Evolutionary conservation across 2,113 vertebrate species (phyloP), one percentile per base, ranked within the genome.

Genomic region (Acanthochromis polyacanthus): DNA sequence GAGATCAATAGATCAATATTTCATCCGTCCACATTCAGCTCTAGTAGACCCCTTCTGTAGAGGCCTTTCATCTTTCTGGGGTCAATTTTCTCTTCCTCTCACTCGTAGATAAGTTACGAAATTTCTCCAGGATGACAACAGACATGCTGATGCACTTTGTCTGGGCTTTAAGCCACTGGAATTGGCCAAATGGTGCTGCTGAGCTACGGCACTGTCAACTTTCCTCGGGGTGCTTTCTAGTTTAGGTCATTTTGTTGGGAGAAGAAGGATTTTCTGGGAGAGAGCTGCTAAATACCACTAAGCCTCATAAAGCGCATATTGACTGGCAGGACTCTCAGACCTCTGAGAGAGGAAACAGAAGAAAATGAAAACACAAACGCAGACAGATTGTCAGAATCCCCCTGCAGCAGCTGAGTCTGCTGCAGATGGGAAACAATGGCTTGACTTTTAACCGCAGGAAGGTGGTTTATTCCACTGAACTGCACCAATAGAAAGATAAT

Each of bases 1-100:
- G 3, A 4, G 51, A 91, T 90, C 86, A 66, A 80, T 88, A 81
- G 48, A 87, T 91, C 84, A 84, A 72, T 89, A 85, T 57, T 75
- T 87, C 55, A 83, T 80, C 72, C 61, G 30, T 75, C 40, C 40
- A 78, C 63, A 38, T 67, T 78, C 46, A 67, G 62, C 77, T 78
- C 32, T 9, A 10, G 60, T 60, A 57, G 55, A 64, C 65, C 78
- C 61, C 46, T 66, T 66, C 52, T 38, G 48, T 55, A 1, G 55
- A 58, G 46, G 53, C 20, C 23, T 80, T 78, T 73, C 62, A 81
- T 77, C 80, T 65, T 60, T 63, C n/a, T 45, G 10, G 52, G 59
- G 52, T 77, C 65, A 84, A 64, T 86, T 86, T 78, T 72, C 64
- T 60, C 53, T 68, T 78, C 63, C 51, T 65, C 14, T 50, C 20